A percentile compares a stretch with the other conserved stretches of the same genome.
phyloP scores from a whole-genome alignment of 2,113 vertebrate species.

The Tyto alba region DNA sequence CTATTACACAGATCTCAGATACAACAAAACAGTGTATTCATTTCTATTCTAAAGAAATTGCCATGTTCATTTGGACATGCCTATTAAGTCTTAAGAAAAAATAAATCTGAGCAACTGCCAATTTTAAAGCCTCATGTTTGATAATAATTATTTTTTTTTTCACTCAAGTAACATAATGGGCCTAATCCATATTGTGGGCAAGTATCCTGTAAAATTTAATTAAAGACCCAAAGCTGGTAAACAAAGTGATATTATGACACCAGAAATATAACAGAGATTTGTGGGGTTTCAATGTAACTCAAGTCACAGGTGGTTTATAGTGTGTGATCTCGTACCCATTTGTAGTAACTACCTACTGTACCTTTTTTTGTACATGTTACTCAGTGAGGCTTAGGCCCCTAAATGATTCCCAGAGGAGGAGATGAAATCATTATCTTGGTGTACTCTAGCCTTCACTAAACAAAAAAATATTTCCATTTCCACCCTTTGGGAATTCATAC shows the following conservation, averaged over 20 bases:
- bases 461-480: slow-evolving; percentile 32
- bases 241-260: not conserved
- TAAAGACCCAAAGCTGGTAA: slow-evolving; percentile 30
- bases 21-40: slow-evolving; percentile 1
- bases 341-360: not conserved
- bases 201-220: slow-evolving; percentile 49
- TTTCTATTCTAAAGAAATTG: not conserved
- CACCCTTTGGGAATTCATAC: not conserved
- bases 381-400: not conserved
- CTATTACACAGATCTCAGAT: not conserved
- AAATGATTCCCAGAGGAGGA: not conserved
- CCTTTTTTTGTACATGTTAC: not conserved
- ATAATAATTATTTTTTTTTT: not conserved
- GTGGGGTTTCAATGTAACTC: not conserved
- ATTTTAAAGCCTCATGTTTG: slow-evolving; percentile 9
- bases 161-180: not conserved
- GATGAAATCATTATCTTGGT: not conserved
- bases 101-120: slow-evolving; percentile 29
- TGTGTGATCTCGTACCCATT: not conserved
- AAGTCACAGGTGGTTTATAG: not conserved
- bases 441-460: not conserved
- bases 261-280: not conserved
- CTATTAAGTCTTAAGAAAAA: slow-evolving; percentile 47
- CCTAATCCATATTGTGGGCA: slow-evolving; percentile 40
- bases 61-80: slow-evolving; percentile 27